Percentiles rank a stretch among this genome's conserved stretches.
Evolutionary conservation across 1,140 invertebrate species (phyloP).

Genomic region (Trachymyrmex cornetzi): DNA sequence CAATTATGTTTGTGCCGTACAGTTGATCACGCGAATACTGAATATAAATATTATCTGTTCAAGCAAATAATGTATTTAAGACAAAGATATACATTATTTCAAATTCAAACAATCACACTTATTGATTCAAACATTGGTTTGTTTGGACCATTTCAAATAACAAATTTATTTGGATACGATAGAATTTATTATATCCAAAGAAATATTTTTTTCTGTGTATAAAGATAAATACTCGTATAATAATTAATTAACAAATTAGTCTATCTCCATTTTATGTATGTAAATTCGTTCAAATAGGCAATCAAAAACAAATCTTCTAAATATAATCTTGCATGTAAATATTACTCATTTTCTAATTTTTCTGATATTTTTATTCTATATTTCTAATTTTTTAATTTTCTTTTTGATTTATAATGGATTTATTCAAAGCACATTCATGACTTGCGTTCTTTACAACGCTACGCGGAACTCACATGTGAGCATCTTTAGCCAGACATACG

Average conservation of each 20-base stretch:
- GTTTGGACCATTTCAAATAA: too few species aligned
- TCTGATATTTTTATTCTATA: background rate
- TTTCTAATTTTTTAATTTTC: background rate
- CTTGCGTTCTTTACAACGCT: background rate
- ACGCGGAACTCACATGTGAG: constrained; percentile 76
- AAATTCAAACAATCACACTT: too few species aligned
- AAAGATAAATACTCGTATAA: background rate
- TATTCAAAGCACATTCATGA: background rate
- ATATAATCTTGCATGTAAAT: background rate
- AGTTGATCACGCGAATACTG: too few species aligned
- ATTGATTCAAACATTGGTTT: too few species aligned
- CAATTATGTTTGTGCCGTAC: too few species aligned
- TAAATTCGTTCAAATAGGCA: background rate
- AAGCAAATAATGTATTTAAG: too few species aligned
- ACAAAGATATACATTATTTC: too few species aligned
- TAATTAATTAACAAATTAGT: background rate
- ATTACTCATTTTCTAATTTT: background rate
- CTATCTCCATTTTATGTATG: background rate
- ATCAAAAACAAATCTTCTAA: background rate
- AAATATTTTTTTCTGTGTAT: too few species aligned
- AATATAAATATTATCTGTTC: too few species aligned
- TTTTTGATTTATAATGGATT: background rate
- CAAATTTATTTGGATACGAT: too few species aligned
- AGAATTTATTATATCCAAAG: too few species aligned
- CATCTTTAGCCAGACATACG: constrained; percentile 74